Base-by-base conservation (phyloP, 2,113 vertebrate species). In the Dromiciops gliroides region DNA sequence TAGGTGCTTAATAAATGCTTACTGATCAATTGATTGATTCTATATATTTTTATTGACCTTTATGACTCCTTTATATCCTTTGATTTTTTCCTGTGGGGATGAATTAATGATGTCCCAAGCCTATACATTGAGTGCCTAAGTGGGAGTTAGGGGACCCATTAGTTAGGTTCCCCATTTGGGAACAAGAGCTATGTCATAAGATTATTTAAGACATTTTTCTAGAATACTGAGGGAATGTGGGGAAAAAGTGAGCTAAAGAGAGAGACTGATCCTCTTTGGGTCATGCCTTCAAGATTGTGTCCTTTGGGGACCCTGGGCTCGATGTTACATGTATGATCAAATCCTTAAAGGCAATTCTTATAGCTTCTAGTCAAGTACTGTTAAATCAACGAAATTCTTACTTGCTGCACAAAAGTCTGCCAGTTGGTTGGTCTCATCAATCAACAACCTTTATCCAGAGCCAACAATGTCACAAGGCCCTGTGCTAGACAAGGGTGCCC, bases 361-460 rank as follows among this genome's bases (percentile, higher is more conserved):
- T 44, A 23, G 90, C 22, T 90, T 91, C n/a, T 91, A 51, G n/a
- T 91, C 50, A 44, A 91, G n/a, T 91, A 25, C 52, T 26, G 37
- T 52, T 47, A 52, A 91, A 3, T 52, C 26, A 51, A 47, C 10
- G 23, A 52, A 25, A 51, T 52, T 51, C 90, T 25, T 91, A 51
- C 25, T n/a, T 47, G 50, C 25, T 91, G 37, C 4, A 91, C n/a
- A 52, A 91, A 91, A 44, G n/a, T 26, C 51, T 44, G 47, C 22
- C 50, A 51, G 25, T 95, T 95, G 47, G 28, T 95, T 94, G 28
- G 89, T 91, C 90, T 96, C n/a, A 88, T 93, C 47, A 52, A 94
- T 95, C 93, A 95, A 95, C 92, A 93, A 92, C 93, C 90, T 94
- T 90, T 50, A 49, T 6, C 93, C 53, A 90, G 56, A 95, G 90